Evolutionary conservation across 2,888 invertebrate species (phyloP), one percentile per base, ranked within the genome.

Genomic region (Cheilosia grossa): DNA sequence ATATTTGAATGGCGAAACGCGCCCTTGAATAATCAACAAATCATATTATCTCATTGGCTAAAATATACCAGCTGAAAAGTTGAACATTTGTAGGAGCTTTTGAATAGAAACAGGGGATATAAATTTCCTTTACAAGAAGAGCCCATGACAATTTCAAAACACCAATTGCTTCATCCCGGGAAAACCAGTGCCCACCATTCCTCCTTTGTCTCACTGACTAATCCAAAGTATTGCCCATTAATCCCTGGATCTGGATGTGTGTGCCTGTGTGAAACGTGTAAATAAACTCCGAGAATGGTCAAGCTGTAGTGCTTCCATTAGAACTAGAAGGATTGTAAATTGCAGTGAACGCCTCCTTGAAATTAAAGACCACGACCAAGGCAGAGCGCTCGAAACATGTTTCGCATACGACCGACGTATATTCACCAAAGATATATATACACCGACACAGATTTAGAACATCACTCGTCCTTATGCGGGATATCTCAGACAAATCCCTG

Each of bases 381-480:
- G 58, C 49, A 56, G 6, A 17, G 30, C 9, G 44, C 44, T 56
- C 56, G 13, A 33, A 56, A 47, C 33, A 33, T 21, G n/a, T 15
- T 21, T 19, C 37, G 2, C 21, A 49, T 49, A 19, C 7, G 9
- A 49, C 15, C 7, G 9, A 49, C 15, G 7, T 21, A 51, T 17
- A 66, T 49, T 19, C 30, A 30, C 13, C 19, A 9, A 13, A 1
- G 56, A 21, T 9, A 21, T 21, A 21, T 21, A 58, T 7, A 69
- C 21, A 4, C 0, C 19, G 53, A 61, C 53, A 53, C 51, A 44
- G 63, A 51, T 73, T 63, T 63, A 44, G 42, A 73, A 73, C 73
- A 73, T 73, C 73, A 73, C 54, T 73, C 24, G 61, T 73, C 44
- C 63, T 73, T 73, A 63, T 73, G 58, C 40, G 49, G 24, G 47